Percentiles rank a stretch among this genome's conserved stretches.
phyloP scores from a whole-genome alignment of 2,888 invertebrate species.

The Habrosyne pyritoides region DNA sequence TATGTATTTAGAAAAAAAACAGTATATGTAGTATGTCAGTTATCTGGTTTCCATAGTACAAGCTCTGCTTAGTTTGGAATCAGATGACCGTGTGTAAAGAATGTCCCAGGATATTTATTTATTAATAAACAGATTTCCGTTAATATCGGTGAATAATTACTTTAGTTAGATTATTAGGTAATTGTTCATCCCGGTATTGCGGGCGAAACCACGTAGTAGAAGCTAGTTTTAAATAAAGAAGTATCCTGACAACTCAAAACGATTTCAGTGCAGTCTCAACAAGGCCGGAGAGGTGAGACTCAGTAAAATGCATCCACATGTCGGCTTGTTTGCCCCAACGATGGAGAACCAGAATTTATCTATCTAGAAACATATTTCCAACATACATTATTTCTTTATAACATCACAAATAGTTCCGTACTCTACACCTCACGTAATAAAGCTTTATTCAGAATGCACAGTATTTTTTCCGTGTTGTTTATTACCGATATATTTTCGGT shows the following conservation, averaged over 20 bases:
- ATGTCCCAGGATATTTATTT: no score
- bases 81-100: no score
- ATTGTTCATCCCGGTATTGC: no score
- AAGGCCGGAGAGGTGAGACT: constrained; percentile 31
- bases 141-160: no score
- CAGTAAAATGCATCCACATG: constrained; percentile 48
- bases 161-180: no score
- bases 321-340: constrained; percentile 49
- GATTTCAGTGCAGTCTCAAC: neutral
- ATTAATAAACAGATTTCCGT: no score
- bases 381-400: constrained; percentile 11
- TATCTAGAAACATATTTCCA: constrained; percentile 42
- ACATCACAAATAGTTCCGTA: neutral
- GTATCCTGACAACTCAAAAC: neutral
- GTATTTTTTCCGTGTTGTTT: constrained; percentile 46
- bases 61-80: no score
- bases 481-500: constrained; percentile 64
- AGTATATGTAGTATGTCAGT: no score
- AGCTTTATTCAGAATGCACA: no score
- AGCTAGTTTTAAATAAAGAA: neutral
- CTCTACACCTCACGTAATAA: neutral
- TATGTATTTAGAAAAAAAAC: no score
- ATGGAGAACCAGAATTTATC: constrained; percentile 57
- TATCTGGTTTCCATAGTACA: no score
- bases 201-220: no score